Evolutionary conservation across 2,113 vertebrate species (phyloP).

Genomic region (Galbula dea): DNA sequence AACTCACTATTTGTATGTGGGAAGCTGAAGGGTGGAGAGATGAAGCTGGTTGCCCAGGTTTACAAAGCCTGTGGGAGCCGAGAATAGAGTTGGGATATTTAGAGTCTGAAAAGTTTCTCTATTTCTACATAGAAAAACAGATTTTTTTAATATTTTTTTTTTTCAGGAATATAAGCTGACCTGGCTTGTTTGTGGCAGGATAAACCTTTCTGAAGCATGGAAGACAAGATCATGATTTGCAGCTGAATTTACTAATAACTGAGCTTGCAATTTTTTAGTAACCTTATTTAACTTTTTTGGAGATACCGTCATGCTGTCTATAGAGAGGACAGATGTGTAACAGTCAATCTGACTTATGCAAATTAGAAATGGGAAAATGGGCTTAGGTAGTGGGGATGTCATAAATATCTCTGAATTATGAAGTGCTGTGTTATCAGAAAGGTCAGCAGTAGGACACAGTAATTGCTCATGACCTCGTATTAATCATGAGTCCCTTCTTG

Average conservation of each 20-base stretch:
- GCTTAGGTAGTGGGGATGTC: constrained; percentile 8
- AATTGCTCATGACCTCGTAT: background rate
- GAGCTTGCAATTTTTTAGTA: background rate
- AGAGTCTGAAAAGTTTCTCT: background rate
- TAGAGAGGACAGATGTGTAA: background rate
- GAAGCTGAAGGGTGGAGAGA: background rate
- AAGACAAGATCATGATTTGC: background rate
- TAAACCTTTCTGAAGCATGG: background rate
- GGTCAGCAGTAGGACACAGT: background rate
- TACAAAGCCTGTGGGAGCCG: background rate
- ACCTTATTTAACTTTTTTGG: background rate
- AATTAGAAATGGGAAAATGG: constrained; percentile 15
- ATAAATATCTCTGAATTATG: constrained; percentile 20
- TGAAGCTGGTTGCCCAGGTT: background rate
- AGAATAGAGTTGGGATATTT: background rate
- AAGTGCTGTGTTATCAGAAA: constrained; percentile 6
- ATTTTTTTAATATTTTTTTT: background rate
- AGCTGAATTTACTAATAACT: background rate
- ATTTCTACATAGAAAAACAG: background rate
- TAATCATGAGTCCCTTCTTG: background rate
- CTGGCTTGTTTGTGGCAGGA: background rate
- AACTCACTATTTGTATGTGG: background rate
- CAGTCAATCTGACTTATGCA: background rate
- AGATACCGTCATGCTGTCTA: background rate
- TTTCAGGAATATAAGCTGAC: background rate